Conservation (phyloP, 2,888 invertebrate genomes). For the Eupithecia pulchellata region DNA sequence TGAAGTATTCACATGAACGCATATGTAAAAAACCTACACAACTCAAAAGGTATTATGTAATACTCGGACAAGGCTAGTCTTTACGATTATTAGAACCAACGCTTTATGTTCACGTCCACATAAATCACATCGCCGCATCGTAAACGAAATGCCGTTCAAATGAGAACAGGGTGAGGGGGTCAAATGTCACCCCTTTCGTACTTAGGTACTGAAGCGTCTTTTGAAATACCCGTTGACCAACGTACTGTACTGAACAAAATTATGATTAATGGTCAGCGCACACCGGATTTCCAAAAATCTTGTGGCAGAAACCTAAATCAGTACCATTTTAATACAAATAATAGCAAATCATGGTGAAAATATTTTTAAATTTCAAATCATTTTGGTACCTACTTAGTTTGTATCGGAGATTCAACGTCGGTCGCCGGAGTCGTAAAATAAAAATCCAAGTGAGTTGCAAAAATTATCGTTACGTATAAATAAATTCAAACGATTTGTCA, state of each 20-base stretch:
- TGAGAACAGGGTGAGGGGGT: constrained; percentile 4
- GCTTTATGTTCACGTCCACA: constrained; percentile 13
- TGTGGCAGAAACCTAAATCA: too few relatives aligned
- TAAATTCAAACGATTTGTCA: too few relatives aligned
- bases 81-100: constrained; percentile 9
- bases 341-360: too few relatives aligned
- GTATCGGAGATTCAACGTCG: too few relatives aligned
- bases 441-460: too few relatives aligned
- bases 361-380: too few relatives aligned
- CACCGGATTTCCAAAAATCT: background rate
- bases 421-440: too few relatives aligned
- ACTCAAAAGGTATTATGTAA: constrained; percentile 9
- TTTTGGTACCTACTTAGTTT: too few relatives aligned
- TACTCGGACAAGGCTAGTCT: too few relatives aligned
- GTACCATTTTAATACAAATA: too few relatives aligned
- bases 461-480: too few relatives aligned
- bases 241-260: background rate
- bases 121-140: constrained; percentile 18
- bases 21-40: background rate
- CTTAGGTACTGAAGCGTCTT: background rate
- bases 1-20: background rate
- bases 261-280: background rate
- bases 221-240: constrained; percentile 22
- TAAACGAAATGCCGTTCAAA: constrained; percentile 29
- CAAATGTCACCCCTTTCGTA: background rate